These are phyloP conservation scores for Campopleginae sp. DNA, from an alignment of 2,888 invertebrate species.

Conservation along the genomic window DNA sequence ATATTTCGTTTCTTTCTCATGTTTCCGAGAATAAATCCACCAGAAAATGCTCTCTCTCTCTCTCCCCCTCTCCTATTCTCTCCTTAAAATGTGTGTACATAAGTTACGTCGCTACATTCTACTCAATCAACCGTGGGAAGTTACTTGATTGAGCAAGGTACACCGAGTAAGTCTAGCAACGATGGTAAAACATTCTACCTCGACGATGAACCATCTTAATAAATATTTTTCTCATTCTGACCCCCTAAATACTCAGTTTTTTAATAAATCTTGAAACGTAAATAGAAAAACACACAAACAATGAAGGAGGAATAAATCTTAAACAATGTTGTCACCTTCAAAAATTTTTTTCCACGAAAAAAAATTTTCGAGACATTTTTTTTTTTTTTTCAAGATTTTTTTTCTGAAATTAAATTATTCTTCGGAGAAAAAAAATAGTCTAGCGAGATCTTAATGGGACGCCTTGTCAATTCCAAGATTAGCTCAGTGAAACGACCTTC, in stretches of 20 bases:
- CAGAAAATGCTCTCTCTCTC: conserved; percentile 13
- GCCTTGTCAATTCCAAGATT: conserved; percentile 42
- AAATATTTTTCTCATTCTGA: not conserved
- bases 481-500: conserved; percentile 36
- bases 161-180: conserved; percentile 4
- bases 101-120: conserved; percentile 39
- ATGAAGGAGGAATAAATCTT: not conserved
- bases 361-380: no score
- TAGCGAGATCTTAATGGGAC: not conserved
- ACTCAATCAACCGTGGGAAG: conserved; percentile 62
- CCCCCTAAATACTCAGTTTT: not conserved
- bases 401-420: no score
- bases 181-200: not conserved
- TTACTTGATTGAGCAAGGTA: conserved; percentile 63
- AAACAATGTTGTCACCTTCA: no score
- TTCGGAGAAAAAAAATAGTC: not conserved
- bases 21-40: conserved; percentile 40
- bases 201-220: conserved; percentile 11
- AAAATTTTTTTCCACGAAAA: no score
- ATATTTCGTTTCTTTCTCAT: conserved; percentile 57
- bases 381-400: no score
- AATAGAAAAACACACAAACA: not conserved
- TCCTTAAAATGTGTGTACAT: conserved; percentile 9
- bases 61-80: not conserved
- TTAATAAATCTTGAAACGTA: not conserved